Percentiles rank a stretch among this genome's conserved stretches.
phyloP scores from a whole-genome alignment of 2,797 vertebrate species.

The Coracias cyanogaster region DNA sequence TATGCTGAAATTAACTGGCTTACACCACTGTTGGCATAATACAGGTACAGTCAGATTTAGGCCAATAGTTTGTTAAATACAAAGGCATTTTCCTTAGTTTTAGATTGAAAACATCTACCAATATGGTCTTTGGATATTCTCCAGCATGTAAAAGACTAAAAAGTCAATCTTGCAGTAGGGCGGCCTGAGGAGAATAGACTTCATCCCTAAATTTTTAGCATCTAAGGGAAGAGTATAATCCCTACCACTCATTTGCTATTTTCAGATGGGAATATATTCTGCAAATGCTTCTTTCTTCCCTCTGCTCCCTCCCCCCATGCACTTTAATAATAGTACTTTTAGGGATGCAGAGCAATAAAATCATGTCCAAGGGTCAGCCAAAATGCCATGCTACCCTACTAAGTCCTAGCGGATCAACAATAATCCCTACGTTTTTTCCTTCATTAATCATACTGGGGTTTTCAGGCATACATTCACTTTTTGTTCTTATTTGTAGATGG shows the following conservation, averaged over 20 bases:
- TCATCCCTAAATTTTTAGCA: background rate
- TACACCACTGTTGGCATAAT: background rate
- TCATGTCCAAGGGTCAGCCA: slow-evolving; percentile 22
- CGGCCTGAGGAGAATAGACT: background rate
- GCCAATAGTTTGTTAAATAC: background rate
- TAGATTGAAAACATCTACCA: background rate
- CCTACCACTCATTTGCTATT: background rate
- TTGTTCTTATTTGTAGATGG: slow-evolving; percentile 15
- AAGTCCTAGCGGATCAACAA: slow-evolving; percentile 35
- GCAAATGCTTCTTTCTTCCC: background rate
- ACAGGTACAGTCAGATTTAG: background rate
- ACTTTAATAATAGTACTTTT: background rate
- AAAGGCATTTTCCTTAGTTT: background rate
- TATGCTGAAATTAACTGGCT: background rate
- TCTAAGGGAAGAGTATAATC: background rate
- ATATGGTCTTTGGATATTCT: background rate
- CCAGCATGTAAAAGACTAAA: background rate
- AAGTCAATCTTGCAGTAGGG: background rate
- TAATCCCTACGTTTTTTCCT: slow-evolving; percentile 50
- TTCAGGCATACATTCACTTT: slow-evolving; percentile 36
- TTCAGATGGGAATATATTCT: background rate
- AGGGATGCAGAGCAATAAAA: background rate
- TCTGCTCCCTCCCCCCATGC: background rate
- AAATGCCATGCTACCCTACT: slow-evolving; percentile 6
- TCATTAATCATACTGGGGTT: slow-evolving; percentile 12